Evolutionary conservation across 30 jellyfish, hydroid and myxozoan genomes (phyloP).

Genomic region (Cassiopea andromeda): DNA sequence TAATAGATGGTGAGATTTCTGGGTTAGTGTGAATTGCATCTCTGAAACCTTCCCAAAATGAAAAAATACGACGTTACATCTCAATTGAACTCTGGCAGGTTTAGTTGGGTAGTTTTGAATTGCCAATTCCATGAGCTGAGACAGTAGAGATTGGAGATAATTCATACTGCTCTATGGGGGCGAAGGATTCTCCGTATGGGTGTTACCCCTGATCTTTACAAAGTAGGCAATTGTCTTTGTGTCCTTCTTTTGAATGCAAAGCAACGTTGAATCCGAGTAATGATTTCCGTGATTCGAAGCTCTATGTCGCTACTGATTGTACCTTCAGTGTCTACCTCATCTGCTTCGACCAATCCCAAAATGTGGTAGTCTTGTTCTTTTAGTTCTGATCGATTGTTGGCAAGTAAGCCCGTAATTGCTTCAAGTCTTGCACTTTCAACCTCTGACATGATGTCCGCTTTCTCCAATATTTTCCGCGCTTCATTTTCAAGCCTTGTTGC

Average conservation of each 20-base stretch:
- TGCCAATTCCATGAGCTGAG: background rate
- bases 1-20: background rate
- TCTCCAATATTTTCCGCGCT: background rate
- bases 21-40: background rate
- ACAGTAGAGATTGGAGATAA: background rate
- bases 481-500: background rate
- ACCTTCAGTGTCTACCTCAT: background rate
- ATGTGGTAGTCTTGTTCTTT: background rate
- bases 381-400: background rate
- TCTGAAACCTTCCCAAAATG: background rate
- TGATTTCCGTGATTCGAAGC: background rate
- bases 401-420: background rate
- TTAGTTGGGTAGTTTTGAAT: background rate
- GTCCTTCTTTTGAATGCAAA: background rate
- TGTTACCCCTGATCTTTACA: background rate
- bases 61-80: background rate
- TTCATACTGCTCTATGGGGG: background rate
- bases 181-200: background rate
- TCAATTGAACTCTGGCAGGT: background rate
- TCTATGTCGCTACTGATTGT: background rate
- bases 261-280: background rate
- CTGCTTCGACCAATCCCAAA: background rate
- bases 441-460: background rate
- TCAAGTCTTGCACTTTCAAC: background rate
- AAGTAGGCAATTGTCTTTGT: background rate